Evolutionary conservation across 2,888 invertebrate genomes (phyloP), one percentile per base, ranked within the genome.

Genomic region (Gari tellinella): DNA sequence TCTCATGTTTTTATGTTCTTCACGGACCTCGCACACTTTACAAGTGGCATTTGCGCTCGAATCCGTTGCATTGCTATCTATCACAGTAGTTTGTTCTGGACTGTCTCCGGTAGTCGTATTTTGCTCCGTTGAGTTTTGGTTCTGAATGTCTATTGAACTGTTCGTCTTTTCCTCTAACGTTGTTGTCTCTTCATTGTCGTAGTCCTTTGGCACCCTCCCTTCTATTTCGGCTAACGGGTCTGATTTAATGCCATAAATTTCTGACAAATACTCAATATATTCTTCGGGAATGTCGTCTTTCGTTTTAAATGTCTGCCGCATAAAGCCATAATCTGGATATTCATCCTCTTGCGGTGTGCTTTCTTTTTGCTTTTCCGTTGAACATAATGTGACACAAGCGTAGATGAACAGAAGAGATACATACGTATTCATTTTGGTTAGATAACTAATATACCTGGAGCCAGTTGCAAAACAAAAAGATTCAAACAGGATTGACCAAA

Each of bases 1-100:
- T 51, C 85, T 57, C n/a, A 67, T 49, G 7, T 67, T 14, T 41
- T 72, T 76, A 46, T 81, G 80, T n/a, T 67, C 66, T 45, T 83
- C 76, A 37, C 73, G 62, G n/a, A 75, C 25, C 26, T 70, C 72
- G 68, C 85, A 85, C n/a, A 51, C 17, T 58, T 57, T 60, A 51
- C 79, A 79, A 23, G 49, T 25, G 15, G 37, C 45, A 43, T 53
- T 63, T n/a, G 46, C 25, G 17, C 52, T 53, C 19, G 40, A 21
- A 25, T 23, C 53, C 0, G 23, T 53, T 15, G 56, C 61, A 12
- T 19, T 25, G 37, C 49, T 62, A 23, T 55, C 26, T 38, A 46
- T 55, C 53, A 40, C 17, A 15, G n/a, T 15, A 7, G 21, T 4
- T 31, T 57, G 26, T n/a, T 37, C 26, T 69, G n/a, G 21, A 37